phyloP scores from a whole-genome alignment of 2,113 vertebrate genomes.

The Otocyon megalotis region DNA sequence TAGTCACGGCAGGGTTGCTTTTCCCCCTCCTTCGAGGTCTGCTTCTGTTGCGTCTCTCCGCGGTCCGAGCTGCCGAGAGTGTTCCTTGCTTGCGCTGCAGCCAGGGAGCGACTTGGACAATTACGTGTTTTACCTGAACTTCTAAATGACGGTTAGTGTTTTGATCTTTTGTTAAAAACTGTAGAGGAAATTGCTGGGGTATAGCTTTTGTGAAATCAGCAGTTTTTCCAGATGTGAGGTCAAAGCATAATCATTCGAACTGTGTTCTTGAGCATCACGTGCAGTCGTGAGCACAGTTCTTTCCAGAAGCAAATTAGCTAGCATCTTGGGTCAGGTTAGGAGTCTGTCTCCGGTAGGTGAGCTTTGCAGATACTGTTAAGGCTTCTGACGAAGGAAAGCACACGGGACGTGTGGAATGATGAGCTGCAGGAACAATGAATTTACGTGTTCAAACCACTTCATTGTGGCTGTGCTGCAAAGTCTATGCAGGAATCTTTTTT shows the following conservation, averaged over 20 bases:
- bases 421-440: background rate
- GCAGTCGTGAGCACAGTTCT: background rate
- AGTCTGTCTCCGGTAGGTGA: background rate
- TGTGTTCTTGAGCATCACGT: background rate
- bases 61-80: background rate
- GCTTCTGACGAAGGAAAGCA: background rate
- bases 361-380: background rate
- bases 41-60: background rate
- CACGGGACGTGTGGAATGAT: background rate
- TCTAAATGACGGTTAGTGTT: background rate
- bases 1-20: background rate
- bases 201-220: conserved; percentile 14
- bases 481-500: background rate
- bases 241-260: background rate
- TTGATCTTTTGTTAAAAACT: conserved; percentile 10
- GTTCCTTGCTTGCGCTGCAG: background rate
- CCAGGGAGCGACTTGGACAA: background rate
- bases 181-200: background rate
- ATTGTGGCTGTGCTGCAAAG: background rate
- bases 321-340: background rate
- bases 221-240: background rate
- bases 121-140: conserved; percentile 33
- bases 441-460: background rate
- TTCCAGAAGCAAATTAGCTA: background rate
- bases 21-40: background rate